Base-by-base conservation (phyloP, 2,797 vertebrate genomes). In the Brotula barbata region DNA sequence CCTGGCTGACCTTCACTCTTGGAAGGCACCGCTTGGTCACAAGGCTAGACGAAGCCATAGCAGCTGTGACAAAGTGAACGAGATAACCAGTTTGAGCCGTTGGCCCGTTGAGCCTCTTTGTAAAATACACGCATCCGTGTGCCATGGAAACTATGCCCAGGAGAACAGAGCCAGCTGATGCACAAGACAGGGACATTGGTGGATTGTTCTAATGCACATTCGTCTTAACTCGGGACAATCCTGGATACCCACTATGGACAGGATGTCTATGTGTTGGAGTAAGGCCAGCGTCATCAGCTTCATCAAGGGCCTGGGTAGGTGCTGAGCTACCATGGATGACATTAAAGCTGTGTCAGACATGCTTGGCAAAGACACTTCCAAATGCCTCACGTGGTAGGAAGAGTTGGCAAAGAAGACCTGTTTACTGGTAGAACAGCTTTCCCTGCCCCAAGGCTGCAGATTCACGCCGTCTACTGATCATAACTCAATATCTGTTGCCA, bases 231-330 rank as follows among this genome's bases (percentile, higher is more conserved):
- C 42, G 67, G 63, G 78, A 72, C 57, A 62, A 68, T 22, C 70
- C 77, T 87, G 86, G 89, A 88, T 78, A 79, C 63, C 15, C 69
- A 86, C 92, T 80, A 96, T 96, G 95, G 95, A 97, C 85, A 87
- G 93, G 77, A 93, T 92, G 71, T 89, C 93, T 53, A 89, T 95
- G 70, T 97, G 96, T 87, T 98, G 96, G 96, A 94, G 93, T 83
- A 94, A 92, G 84, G 92, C 94, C 90, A 95, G 93, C 44, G 90
- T 97, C 90, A 92, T 95, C 88, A 89, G 91, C 93, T 94, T 98
- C 89, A 96, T 98, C 88, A 97, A 96, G 85, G 94, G 94, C 21
- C 92, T 98, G 44, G 96, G 96, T 98, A 84, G 75, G 83, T 87
- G 78, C 41, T 50, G 63, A 73, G 68, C 59, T 37, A 45, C 43